Base-by-base conservation (phyloP, 2,113 vertebrate species). In the Sakesphorus luctuosus region DNA sequence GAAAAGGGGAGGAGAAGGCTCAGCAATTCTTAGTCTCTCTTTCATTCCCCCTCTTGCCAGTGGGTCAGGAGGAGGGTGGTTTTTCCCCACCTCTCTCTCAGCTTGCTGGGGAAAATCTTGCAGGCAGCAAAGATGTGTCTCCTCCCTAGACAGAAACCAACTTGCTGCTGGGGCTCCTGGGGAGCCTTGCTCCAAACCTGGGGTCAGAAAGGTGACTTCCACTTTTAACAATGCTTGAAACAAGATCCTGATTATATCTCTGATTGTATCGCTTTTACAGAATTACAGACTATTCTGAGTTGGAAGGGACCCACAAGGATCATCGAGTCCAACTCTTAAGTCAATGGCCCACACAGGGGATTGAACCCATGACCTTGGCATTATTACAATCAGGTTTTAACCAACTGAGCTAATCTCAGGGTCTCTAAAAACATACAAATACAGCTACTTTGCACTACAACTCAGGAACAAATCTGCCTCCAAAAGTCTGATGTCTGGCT, bases 381-480 rank as follows among this genome's bases (percentile, higher is more conserved):
- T n/a, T n/a, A n/a, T n/a, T n/a, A n/a, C n/a, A n/a, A n/a, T n/a
- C n/a, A n/a, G n/a, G n/a, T n/a, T n/a, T n/a, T n/a, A n/a, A n/a
- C n/a, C n/a, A n/a, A n/a, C n/a, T n/a, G n/a, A n/a, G n/a, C n/a
- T n/a, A n/a, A n/a, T n/a, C n/a, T n/a, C n/a, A n/a, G n/a, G n/a
- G n/a, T 66, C 33, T 69, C 50, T 58, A n/a, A 76, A 85, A 36
- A 2, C 6, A 26, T 28, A 11, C 3, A 84, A 87, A 61, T 35
- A 84, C 72, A 63, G 6, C 5, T 40, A 2, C 24, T 65, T 91
- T 47, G 14, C 2, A 1, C 43, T 46, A 21, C 19, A 18, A 6
- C 3, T 35, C 2, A 0, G 2, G 24, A 49, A 33, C 11, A 66
- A 66, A 67, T 6, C 43, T 7, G 3, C 7, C 52, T 55, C n/a